phyloP scores from a whole-genome alignment of 1,140 invertebrate genomes.

The Helicorthomorpha holstii region DNA sequence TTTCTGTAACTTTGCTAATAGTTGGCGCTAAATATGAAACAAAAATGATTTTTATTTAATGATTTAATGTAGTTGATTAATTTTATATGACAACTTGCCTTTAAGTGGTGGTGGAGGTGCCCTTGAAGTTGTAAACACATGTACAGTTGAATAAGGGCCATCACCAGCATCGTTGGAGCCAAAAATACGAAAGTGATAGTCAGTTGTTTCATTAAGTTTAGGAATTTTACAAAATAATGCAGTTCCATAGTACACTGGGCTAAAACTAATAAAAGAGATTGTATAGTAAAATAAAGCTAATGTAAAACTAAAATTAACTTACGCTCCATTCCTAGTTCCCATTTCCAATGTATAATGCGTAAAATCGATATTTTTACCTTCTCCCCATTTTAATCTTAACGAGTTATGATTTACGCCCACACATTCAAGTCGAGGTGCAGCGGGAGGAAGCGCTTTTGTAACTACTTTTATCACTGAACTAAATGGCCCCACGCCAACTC shows the following conservation, averaged over 20 bases:
- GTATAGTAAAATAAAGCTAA: not conserved
- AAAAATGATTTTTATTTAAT: too few relatives aligned
- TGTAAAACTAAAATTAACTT: slow-evolving; percentile 11
- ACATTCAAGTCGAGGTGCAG: slow-evolving; percentile 53
- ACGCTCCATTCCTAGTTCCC: slow-evolving; percentile 42
- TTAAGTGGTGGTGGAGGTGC: slow-evolving; percentile 60
- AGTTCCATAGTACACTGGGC: slow-evolving; percentile 57
- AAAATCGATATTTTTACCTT: slow-evolving; percentile 42
- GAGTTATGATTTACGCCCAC: slow-evolving; percentile 52
- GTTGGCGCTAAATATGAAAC: slow-evolving; percentile 16
- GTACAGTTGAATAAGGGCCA: slow-evolving; percentile 52
- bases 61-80: not conserved
- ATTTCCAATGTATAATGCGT: slow-evolving; percentile 63
- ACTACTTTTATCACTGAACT: slow-evolving; percentile 46
- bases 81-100: slow-evolving; percentile 24
- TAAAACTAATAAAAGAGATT: slow-evolving; percentile 31
- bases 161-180: slow-evolving; percentile 65
- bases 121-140: slow-evolving; percentile 47
- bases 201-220: slow-evolving; percentile 54
- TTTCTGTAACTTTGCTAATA: slow-evolving; percentile 20
- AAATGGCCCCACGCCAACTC: slow-evolving; percentile 58
- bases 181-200: slow-evolving; percentile 62
- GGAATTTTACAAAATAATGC: slow-evolving; percentile 57
- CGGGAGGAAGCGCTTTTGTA: slow-evolving; percentile 56
- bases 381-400: slow-evolving; percentile 69